Percentiles rank a stretch among this genome's conserved stretches.
Conservation (phyloP, 2,797 vertebrate genomes). For the Pseudochromis fuscus region DNA sequence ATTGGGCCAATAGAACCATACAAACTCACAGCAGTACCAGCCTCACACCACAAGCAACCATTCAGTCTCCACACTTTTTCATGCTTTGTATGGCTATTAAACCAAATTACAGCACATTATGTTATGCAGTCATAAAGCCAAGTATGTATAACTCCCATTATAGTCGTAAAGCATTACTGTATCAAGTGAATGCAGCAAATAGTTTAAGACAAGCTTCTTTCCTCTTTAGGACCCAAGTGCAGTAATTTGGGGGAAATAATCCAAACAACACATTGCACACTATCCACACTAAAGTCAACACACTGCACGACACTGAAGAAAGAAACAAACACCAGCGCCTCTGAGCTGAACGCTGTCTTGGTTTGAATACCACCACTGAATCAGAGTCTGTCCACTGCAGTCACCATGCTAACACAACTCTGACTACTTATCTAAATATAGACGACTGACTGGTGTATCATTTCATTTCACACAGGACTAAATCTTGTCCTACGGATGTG, state of each 20-base stretch:
- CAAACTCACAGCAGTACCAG: not conserved
- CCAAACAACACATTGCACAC: not conserved
- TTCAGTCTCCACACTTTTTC: not conserved
- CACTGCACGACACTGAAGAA: not conserved
- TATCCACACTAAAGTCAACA: conserved; percentile 8
- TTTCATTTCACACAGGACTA: conserved; percentile 64
- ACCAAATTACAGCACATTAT: conserved; percentile 8
- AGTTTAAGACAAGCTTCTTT: not conserved
- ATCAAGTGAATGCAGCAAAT: not conserved
- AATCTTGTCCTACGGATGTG: conserved; percentile 44
- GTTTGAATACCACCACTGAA: conserved; percentile 4
- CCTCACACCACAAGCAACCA: not conserved
- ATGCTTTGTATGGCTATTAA: conserved; percentile 16
- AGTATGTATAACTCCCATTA: conserved; percentile 14
- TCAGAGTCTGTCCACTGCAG: conserved; percentile 22
- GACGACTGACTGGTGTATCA: conserved; percentile 38
- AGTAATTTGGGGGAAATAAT: not conserved
- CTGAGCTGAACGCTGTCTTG: conserved; percentile 5
- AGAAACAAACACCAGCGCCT: conserved; percentile 5
- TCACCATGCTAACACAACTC: conserved; percentile 15
- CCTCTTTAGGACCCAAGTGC: not conserved
- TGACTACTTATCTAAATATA: conserved; percentile 72
- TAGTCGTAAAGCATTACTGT: not conserved
- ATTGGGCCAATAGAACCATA: not conserved
- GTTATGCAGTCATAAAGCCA: conserved; percentile 9